Evolutionary conservation across 2,797 vertebrate genomes (phyloP).

Genomic region (Diglossa cyanea): DNA sequence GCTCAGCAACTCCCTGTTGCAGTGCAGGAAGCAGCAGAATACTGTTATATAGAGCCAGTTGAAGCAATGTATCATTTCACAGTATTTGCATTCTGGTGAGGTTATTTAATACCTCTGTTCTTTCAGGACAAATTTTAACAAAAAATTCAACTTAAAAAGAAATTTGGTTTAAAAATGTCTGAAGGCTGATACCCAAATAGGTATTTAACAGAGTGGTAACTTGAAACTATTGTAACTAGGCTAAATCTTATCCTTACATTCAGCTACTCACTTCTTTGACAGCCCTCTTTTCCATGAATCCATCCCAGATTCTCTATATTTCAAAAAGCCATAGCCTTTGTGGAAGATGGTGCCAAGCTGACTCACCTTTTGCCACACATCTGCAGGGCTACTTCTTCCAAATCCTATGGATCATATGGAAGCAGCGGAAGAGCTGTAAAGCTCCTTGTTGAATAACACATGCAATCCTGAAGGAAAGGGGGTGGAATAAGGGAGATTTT

Average conservation of each 20-base stretch:
- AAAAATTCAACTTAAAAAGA: background rate
- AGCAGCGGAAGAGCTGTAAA: background rate
- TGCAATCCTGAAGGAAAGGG: background rate
- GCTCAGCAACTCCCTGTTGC: background rate
- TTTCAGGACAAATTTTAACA: background rate
- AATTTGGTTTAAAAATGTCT: background rate
- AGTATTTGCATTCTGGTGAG: background rate
- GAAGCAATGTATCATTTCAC: background rate
- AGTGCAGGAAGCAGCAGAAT: background rate
- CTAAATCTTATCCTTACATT: background rate
- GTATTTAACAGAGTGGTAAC: background rate
- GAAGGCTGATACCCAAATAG: background rate
- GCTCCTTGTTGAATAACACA: background rate
- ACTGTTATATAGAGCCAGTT: background rate
- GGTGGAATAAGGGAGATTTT: background rate
- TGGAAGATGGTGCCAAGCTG: background rate
- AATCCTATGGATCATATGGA: background rate
- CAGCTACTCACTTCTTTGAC: background rate
- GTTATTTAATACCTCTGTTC: background rate
- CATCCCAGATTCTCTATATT: background rate
- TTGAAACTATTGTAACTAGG: background rate
- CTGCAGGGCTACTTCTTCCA: background rate
- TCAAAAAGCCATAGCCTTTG: background rate
- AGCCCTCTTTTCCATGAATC: background rate
- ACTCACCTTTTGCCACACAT: background rate